Percentiles rank a stretch among this genome's conserved stretches.
Conservation (phyloP, 2,113 vertebrate species). For the Zosterops japonicus region DNA sequence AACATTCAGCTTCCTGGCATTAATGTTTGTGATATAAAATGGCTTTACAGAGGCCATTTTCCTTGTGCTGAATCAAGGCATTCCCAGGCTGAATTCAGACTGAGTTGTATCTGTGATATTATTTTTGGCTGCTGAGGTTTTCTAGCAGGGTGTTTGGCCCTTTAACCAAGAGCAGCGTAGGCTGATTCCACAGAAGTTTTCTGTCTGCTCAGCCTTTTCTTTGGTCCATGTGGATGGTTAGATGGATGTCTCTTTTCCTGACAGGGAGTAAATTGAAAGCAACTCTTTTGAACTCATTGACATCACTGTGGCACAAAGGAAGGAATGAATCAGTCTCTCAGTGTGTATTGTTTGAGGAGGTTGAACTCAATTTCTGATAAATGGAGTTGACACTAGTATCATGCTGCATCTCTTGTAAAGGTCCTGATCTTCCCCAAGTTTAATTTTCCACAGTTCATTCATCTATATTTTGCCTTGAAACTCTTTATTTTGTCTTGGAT, state of each 20-base stretch:
- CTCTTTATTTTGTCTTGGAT: background rate
- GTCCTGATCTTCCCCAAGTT: conserved; percentile 13
- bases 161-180: background rate
- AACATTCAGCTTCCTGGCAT: background rate
- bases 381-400: background rate
- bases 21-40: background rate
- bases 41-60: conserved; percentile 5
- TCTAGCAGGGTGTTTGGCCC: background rate
- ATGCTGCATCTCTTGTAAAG: conserved; percentile 12
- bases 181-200: background rate
- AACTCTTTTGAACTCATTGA: conserved; percentile 4
- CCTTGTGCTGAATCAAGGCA: background rate
- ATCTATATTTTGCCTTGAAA: background rate
- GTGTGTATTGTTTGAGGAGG: background rate
- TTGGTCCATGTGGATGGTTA: background rate
- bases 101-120: background rate
- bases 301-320: background rate
- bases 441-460: conserved; percentile 37
- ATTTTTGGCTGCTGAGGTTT: background rate
- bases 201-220: background rate
- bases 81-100: background rate
- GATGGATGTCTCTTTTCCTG: background rate
- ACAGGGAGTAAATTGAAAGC: conserved; percentile 25
- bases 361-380: conserved; percentile 38
- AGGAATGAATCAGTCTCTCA: background rate